These are phyloP conservation scores for Drosophila nannoptera DNA, from an alignment of 1,140 invertebrate species.

Conservation along the genomic window DNA sequence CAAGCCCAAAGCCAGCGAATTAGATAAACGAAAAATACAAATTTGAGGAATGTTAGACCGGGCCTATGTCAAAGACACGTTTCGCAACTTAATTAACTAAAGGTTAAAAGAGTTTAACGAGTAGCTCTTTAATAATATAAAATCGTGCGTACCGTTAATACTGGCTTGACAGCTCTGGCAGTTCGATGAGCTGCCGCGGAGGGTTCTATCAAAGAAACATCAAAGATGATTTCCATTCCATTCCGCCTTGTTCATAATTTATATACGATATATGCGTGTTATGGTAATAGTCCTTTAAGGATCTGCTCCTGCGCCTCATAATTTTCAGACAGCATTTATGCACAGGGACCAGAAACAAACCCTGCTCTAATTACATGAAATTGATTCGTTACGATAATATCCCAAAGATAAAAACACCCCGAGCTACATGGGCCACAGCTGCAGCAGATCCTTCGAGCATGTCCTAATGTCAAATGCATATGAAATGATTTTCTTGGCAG, in stretches of 20 bases:
- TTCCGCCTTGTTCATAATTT: no score
- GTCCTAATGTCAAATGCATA: conserved; percentile 63
- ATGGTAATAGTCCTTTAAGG: no score
- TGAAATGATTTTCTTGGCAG: conserved; percentile 50
- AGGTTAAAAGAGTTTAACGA: not conserved
- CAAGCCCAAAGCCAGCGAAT: conserved; percentile 14
- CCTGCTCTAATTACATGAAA: conserved; percentile 55
- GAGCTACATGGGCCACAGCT: conserved; percentile 36
- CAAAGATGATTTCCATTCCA: no score
- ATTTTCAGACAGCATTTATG: conserved; percentile 31
- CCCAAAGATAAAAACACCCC: conserved; percentile 8
- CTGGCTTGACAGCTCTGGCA: no score
- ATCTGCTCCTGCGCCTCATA: conserved; percentile 11
- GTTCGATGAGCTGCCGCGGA: no score
- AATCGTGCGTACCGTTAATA: no score
- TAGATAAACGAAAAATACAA: conserved; percentile 13
- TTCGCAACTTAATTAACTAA: not conserved
- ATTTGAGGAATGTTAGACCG: not conserved
- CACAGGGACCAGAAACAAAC: conserved; percentile 22
- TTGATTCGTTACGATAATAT: conserved; percentile 46
- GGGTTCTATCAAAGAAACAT: no score
- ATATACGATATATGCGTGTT: no score
- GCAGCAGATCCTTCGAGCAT: conserved; percentile 13
- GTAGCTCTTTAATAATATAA: not conserved
- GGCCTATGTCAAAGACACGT: no score